Evolutionary conservation across 2,888 invertebrate species (phyloP).

Genomic region (Luperina nickerlii): DNA sequence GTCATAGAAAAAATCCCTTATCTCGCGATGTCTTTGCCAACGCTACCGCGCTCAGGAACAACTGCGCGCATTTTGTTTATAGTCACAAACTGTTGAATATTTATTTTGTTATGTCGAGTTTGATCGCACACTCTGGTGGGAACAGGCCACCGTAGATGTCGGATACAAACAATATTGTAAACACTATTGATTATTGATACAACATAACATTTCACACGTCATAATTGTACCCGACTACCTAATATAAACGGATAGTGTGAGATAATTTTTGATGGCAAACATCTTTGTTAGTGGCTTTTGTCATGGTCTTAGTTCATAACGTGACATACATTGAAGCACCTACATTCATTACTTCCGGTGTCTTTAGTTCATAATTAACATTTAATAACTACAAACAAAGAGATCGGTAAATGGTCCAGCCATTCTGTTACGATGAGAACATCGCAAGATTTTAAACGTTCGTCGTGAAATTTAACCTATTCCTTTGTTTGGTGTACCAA

Average conservation of each 20-base stretch:
- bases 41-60: constrained; percentile 77
- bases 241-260: constrained; percentile 56
- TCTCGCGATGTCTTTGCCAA: constrained; percentile 61
- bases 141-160: constrained; percentile 73
- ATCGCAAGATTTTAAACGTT: not conserved
- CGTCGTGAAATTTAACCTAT: not conserved
- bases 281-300: constrained; percentile 20
- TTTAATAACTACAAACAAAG: constrained; percentile 7
- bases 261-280: constrained; percentile 35
- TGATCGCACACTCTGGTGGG: constrained; percentile 87
- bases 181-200: constrained; percentile 72
- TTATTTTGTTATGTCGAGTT: constrained; percentile 87
- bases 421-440: constrained; percentile 1
- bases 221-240: constrained; percentile 55
- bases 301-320: constrained; percentile 29
- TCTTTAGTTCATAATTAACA: constrained; percentile 13
- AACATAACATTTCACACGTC: constrained; percentile 66
- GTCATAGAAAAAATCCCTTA: not conserved
- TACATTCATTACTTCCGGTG: constrained; percentile 1
- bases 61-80: constrained; percentile 85
- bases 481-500: constrained; percentile 35
- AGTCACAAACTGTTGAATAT: constrained; percentile 87
- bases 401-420: not conserved
- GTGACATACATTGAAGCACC: constrained; percentile 18
- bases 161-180: constrained; percentile 75